Base-by-base conservation (phyloP, 2,797 vertebrate species). In the Cyprinodon diabolis region DNA sequence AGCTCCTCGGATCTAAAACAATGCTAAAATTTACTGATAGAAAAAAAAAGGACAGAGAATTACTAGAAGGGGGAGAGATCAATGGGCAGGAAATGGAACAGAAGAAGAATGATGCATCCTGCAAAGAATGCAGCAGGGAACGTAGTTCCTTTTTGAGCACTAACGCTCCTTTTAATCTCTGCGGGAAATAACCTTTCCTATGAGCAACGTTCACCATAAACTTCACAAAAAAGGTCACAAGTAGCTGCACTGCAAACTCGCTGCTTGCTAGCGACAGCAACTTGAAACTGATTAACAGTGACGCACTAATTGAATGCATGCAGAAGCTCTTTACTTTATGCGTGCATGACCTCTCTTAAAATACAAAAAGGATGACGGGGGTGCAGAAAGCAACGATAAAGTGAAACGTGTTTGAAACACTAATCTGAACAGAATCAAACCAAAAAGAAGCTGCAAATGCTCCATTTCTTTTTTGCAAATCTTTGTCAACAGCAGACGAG, bases 251-350 rank as follows among this genome's bases (percentile, higher is more conserved):
- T 14, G 71, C 66, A 69, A 70, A 47, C 60, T 60, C 76, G n/a
- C 55, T 13, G 48, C 81, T 65, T 35, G 71, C 73, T 70, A 37
- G 69, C 68, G 21, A 69, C 43, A 75, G 83, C 68, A 69, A 72
- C 68, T 52, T 83, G 85, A 85, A 83, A 77, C 25, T 79, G 87
- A 92, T 90, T 66, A 88, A 87, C 77, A 66, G 77, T 57, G 87
- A 87, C 87, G 57, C 15, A 4, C 72, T 87, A 88, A 92, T 87
- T 90, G 83, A 85, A 90, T 84, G 71, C 89, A 82, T 77, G 81
- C 86, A 80, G 78, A 69, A 76, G 85, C 45, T 79, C 21, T 87
- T 70, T 68, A 58, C 84, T 87, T 74, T 71, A 75, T 48, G 76
- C 67, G 49, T 76, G 14, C 72, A 57, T 25, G 66, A 74, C 80